Evolutionary conservation across 2,888 invertebrate species (phyloP).

Genomic region (Mimumesa dahlbomi): DNA sequence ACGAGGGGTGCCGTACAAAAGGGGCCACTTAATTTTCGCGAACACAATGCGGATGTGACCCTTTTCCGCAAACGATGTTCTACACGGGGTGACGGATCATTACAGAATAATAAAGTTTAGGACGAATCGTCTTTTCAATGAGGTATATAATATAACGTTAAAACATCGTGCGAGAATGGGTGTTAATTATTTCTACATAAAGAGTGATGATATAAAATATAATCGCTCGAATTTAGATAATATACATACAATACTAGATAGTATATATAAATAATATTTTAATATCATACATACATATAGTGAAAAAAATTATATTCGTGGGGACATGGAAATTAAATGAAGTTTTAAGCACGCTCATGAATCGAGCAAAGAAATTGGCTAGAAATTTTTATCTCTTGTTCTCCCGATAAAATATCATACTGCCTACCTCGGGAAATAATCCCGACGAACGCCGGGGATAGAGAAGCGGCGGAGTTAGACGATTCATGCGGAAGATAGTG

Average conservation of each 20-base stretch:
- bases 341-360: neutral
- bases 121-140: slow-evolving; percentile 49
- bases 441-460: slow-evolving; percentile 25
- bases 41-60: slow-evolving; percentile 56
- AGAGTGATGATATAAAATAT: too few species aligned
- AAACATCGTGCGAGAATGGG: neutral
- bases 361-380: slow-evolving; percentile 30
- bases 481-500: slow-evolving; percentile 51
- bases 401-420: slow-evolving; percentile 21
- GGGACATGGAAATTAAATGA: too few species aligned
- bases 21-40: slow-evolving; percentile 63
- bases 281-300: too few species aligned
- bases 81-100: slow-evolving; percentile 43
- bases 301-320: too few species aligned
- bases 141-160: slow-evolving; percentile 1
- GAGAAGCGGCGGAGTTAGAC: slow-evolving; percentile 19
- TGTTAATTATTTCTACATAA: too few species aligned
- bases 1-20: slow-evolving; percentile 43
- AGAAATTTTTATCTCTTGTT: slow-evolving; percentile 23
- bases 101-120: slow-evolving; percentile 62
- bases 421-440: slow-evolving; percentile 36
- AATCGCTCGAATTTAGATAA: too few species aligned
- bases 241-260: too few species aligned
- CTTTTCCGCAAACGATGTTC: slow-evolving; percentile 58
- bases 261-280: too few species aligned